phyloP scores from a whole-genome alignment of 2,888 invertebrate species.

The Scaptomyza parva region DNA sequence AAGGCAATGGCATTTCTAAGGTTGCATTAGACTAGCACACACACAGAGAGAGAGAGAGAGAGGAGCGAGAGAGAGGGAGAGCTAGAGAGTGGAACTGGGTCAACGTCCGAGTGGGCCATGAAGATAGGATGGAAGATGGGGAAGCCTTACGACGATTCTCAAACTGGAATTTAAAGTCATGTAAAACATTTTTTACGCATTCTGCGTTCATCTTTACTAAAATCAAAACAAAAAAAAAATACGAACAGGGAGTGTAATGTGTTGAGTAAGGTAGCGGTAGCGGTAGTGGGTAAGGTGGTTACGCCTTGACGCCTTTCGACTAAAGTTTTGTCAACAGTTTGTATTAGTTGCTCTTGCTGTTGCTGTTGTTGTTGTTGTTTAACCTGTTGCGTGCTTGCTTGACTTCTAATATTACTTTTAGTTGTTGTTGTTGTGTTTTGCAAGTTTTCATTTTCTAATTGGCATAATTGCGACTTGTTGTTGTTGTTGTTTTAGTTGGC shows the following conservation, averaged over 20 bases:
- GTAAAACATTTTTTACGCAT: constrained; percentile 67
- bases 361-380: constrained; percentile 32
- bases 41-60: not conserved
- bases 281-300: constrained; percentile 25
- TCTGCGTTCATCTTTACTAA: constrained; percentile 32
- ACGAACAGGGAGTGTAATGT: not conserved
- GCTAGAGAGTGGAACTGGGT: constrained; percentile 59
- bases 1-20: constrained; percentile 60
- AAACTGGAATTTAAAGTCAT: constrained; percentile 37
- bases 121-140: constrained; percentile 30
- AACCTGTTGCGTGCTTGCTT: constrained; percentile 68
- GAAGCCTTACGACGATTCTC: constrained; percentile 63
- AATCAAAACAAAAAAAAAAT: no score
- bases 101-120: constrained; percentile 52
- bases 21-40: constrained; percentile 60
- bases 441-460: constrained; percentile 74
- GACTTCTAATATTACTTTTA: constrained; percentile 13
- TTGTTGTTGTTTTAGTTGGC: constrained; percentile 35
- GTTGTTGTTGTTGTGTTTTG: constrained; percentile 38
- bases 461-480: constrained; percentile 69
- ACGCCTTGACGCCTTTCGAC: constrained; percentile 68
- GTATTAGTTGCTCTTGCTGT: constrained; percentile 25
- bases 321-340: constrained; percentile 66
- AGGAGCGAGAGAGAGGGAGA: not conserved
- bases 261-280: no score